These are phyloP conservation scores for Peromyscus nudipes DNA, from an alignment of 2,797 vertebrate genomes.

Conservation along the genomic window DNA sequence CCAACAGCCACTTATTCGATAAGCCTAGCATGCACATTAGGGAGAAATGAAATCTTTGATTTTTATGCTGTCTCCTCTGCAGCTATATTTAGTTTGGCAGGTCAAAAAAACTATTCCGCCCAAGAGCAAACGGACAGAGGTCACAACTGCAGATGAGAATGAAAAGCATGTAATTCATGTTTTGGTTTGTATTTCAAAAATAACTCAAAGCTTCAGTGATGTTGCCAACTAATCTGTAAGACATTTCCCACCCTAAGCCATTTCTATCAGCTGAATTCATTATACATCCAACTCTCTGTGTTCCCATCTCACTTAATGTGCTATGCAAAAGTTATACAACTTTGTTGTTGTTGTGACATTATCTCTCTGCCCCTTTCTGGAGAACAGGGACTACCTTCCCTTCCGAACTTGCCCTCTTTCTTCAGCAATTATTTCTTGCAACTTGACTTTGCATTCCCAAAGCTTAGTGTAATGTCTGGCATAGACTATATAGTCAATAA, in stretches of 20 bases:
- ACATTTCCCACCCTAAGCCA: background rate
- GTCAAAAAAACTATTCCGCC: constrained; percentile 23
- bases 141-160: constrained; percentile 6
- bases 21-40: background rate
- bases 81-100: constrained; percentile 3
- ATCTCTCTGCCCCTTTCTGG: constrained; percentile 1
- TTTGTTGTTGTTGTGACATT: background rate
- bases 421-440: background rate
- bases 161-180: constrained; percentile 19
- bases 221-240: background rate
- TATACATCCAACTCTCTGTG: background rate
- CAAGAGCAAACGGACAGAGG: constrained; percentile 31
- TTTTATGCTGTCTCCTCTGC: constrained; percentile 40
- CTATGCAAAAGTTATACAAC: background rate
- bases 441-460: background rate
- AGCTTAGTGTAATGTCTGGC: background rate
- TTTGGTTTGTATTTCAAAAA: constrained; percentile 32
- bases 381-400: background rate
- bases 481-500: background rate
- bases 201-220: constrained; percentile 16
- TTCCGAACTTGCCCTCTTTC: background rate
- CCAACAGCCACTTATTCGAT: background rate
- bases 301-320: background rate
- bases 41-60: constrained; percentile 23
- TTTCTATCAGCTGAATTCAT: background rate